Base-by-base conservation (phyloP, 2,113 vertebrate genomes). In the Aegithalos caudatus region DNA sequence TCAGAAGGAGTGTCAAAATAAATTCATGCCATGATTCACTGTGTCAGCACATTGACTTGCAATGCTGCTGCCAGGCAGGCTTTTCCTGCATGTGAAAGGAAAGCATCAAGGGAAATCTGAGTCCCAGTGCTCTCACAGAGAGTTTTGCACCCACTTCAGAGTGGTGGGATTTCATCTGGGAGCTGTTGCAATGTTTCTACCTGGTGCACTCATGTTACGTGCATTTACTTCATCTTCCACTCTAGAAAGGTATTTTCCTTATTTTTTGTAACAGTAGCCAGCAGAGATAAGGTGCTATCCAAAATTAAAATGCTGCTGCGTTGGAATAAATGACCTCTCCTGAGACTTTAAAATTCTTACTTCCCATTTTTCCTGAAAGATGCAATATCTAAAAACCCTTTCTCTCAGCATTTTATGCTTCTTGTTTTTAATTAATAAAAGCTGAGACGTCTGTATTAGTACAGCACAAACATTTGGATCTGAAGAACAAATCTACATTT, bases 41-140 rank as follows among this genome's bases (percentile, higher is more conserved):
- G 64, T 11, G 11, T 64, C 72, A 94, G 56, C 29, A 7, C 6
- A 1, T 35, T 6, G 1, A 44, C 42, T 58, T 2, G 4, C 18
- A 48, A 10, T 19, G 70, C 44, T 61, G 35, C 47, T 67, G 47
- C 70, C 51, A 35, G 0, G 0, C 18, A 53, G 35, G 29, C 17
- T 83, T 88, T 83, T 88, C 62, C 50, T n/a, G 6, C 10, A 4
- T 13, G 62, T 27, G 29, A 56, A 88, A n/a, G 51, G 40, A 90
- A 81, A 77, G 45, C 51, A 47, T 33, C 1, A 1, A 48, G 78
- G 40, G 78, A 92, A 86, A 79, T 67, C 37, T 3, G 4, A 48
- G 13, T 71, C 53, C 45, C 54, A 29, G 31, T 6, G 25, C 51
- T 71, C 29, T 58, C 81, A 33, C 8, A 20, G 53, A 35, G 48